Evolutionary conservation across 2,113 vertebrate genomes (phyloP), one percentile per base, ranked within the genome.

Genomic region (Coreoperca whiteheadi): DNA sequence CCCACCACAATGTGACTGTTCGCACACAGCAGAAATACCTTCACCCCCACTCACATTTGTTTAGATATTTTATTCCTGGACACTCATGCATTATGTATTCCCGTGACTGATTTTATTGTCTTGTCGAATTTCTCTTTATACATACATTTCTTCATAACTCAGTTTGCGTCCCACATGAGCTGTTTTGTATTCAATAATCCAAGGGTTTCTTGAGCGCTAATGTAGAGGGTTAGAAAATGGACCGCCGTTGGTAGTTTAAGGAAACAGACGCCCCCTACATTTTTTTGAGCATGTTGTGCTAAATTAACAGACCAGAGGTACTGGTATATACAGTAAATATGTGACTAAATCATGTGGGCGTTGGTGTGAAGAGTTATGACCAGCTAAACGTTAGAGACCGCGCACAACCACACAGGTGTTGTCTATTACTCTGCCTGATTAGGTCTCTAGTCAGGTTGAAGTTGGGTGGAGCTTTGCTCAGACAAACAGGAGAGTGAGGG

Each of bases 51-150:
- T 66, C 60, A 30, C 63, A 60, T 59, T 46, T 48, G 8, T 60
- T 37, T 18, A 1, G 53, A 25, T 59, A 20, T 41, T 61, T 46
- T 7, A n/a, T 41, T 78, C 11, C 7, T 75, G n/a, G 50, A 43
- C 32, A 3, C 46, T 65, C 54, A 68, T 85, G 66, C 43, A 87
- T 84, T 57, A 89, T 82, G 48, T 21, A 87, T 82, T 21, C 4
- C 32, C 14, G 3, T 2, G 21, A 59, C 48, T n/a, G 56, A 80
- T 81, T 82, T 59, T 50, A 65, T 56, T 60, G 63, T 48, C 21
- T 61, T 59, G 50, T 46, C 8, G 5, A 20, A 12, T 53, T 51
- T 74, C 14, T 56, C 4, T 21, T 1, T 20, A 4, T 46, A 12
- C 48, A n/a, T n/a, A 25, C 60, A 28, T 67, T 79, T 68, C 54